Conservation (phyloP, 2,113 vertebrate species). For the Apistogramma diplotaenia region DNA sequence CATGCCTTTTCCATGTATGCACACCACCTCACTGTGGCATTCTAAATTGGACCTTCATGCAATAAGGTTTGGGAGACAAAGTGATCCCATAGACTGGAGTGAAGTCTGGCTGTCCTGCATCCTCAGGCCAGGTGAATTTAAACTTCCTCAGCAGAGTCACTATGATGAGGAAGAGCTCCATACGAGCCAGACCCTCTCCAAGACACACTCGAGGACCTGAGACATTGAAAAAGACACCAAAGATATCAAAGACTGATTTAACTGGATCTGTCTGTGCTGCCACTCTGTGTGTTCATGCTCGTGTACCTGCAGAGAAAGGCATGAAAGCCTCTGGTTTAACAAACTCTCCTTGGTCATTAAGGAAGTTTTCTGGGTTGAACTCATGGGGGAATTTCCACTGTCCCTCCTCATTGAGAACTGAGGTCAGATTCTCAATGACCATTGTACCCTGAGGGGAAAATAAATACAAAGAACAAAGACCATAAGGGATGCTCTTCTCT, state of each 20-base stretch:
- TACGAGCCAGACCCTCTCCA: conserved; percentile 59
- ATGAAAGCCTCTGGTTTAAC: conserved; percentile 71
- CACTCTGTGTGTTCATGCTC: too few species aligned
- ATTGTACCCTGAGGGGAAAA: conserved; percentile 53
- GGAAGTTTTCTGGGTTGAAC: conserved; percentile 75
- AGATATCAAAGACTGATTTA: too few species aligned
- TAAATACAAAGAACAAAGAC: background rate
- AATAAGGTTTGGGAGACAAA: background rate
- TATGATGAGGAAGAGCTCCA: conserved; percentile 44
- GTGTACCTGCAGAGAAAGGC: conserved; percentile 63
- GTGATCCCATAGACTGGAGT: background rate
- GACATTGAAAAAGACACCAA: background rate
- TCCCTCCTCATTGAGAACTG: conserved; percentile 61
- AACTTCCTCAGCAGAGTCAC: conserved; percentile 27
- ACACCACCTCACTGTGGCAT: background rate
- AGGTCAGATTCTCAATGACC: conserved; percentile 64
- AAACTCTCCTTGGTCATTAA: conserved; percentile 66
- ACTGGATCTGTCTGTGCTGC: too few species aligned
- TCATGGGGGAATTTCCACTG: conserved; percentile 73
- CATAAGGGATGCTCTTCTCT: background rate
- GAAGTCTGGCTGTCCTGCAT: conserved; percentile 15
- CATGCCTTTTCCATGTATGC: too few species aligned
- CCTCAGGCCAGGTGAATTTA: conserved; percentile 20
- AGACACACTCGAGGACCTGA: conserved; percentile 61
- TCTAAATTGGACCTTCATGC: background rate